Conservation (phyloP, 2,113 vertebrate genomes). For the Ciconia boyciana region DNA sequence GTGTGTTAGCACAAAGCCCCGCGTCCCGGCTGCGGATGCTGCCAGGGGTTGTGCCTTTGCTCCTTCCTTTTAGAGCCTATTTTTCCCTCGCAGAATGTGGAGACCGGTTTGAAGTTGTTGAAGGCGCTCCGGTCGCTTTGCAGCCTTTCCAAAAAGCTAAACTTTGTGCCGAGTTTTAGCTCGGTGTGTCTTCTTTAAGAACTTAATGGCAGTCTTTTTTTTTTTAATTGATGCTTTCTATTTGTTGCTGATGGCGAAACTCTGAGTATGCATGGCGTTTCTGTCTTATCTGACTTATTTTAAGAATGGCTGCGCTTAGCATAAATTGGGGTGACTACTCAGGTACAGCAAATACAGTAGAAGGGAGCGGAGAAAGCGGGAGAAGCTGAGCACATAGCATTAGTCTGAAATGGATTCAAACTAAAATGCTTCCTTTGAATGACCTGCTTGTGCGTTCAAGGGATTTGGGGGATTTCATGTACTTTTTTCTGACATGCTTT, state of each 20-base stretch:
- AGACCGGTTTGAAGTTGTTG: neutral
- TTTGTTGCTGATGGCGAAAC: neutral
- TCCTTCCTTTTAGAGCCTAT: neutral
- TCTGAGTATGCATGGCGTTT: neutral
- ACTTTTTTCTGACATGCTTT: neutral
- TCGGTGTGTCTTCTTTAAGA: neutral
- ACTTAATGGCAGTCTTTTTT: neutral
- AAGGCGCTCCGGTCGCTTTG: fast-evolving
- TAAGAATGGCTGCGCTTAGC: neutral
- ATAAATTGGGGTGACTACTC: neutral
- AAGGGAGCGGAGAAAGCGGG: neutral
- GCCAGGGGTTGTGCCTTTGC: neutral
- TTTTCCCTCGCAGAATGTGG: neutral
- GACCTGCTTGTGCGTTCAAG: neutral
- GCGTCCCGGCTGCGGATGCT: neutral
- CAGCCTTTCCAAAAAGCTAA: neutral
- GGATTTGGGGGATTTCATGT: neutral
- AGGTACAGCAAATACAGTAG: neutral
- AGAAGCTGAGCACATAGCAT: neutral
- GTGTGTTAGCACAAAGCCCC: neutral
- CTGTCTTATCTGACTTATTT: neutral
- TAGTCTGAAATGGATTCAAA: neutral
- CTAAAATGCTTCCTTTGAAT: neutral
- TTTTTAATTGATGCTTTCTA: neutral
- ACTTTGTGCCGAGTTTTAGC: neutral